These are phyloP conservation scores for Habropoda laboriosa DNA, from an alignment of 1,140 invertebrate genomes.

Conservation along the genomic window DNA sequence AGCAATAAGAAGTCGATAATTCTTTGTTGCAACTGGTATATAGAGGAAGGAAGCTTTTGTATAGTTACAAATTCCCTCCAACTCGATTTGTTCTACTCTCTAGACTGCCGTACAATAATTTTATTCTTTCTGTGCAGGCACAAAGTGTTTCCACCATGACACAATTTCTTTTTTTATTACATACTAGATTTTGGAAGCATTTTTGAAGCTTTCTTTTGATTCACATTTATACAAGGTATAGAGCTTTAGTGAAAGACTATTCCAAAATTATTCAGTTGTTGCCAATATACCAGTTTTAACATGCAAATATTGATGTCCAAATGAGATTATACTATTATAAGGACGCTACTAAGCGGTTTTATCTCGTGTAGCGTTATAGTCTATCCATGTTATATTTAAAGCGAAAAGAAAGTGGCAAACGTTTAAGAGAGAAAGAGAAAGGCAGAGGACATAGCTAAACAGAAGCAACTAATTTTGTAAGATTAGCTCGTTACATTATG, in stretches of 20 bases:
- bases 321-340: constrained; percentile 53
- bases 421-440: background rate
- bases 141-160: background rate
- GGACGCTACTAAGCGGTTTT: constrained; percentile 12
- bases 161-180: constrained; percentile 2
- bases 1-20: background rate
- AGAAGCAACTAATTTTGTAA: constrained; percentile 42
- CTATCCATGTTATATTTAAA: constrained; percentile 44
- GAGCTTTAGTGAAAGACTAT: background rate
- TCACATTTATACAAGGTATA: no score
- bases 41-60: background rate
- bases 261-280: background rate
- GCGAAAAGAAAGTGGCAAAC: constrained; percentile 9
- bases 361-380: constrained; percentile 37
- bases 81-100: constrained; percentile 8
- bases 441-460: constrained; percentile 26
- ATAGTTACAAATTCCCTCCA: background rate
- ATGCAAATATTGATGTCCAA: constrained; percentile 37
- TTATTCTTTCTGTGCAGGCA: background rate
- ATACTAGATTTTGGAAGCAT: constrained; percentile 11
- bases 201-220: no score
- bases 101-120: constrained; percentile 6
- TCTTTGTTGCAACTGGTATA: constrained; percentile 51
- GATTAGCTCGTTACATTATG: background rate
- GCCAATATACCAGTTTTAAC: constrained; percentile 28